Evolutionary conservation across 2,888 invertebrate species (phyloP).

Genomic region (Mimumesa dahlbomi): DNA sequence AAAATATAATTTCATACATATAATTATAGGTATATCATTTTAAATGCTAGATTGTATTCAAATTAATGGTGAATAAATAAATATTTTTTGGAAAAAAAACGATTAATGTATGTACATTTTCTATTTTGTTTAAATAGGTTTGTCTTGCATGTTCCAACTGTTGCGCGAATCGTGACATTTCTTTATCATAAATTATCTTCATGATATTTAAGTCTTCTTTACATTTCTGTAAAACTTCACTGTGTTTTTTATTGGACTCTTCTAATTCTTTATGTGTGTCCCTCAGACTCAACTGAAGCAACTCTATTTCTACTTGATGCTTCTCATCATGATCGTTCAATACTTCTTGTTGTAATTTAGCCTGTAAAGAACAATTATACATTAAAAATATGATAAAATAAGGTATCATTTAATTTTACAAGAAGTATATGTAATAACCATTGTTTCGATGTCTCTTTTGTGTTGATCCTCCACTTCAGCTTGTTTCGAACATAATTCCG

Average conservation of each 20-base stretch:
- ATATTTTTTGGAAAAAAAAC: no score
- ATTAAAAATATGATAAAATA: no score
- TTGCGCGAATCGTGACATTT: slow-evolving; percentile 60
- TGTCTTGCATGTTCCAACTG: slow-evolving; percentile 61
- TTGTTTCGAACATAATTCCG: slow-evolving; percentile 60
- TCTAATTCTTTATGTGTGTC: slow-evolving; percentile 62
- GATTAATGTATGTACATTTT: slow-evolving; percentile 62
- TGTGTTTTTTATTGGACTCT: slow-evolving; percentile 52
- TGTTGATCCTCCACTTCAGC: slow-evolving; percentile 64
- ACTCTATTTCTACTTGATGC: slow-evolving; percentile 59
- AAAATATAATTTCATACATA: no score
- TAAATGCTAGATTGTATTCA: no score
- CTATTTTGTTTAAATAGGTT: slow-evolving; percentile 65
- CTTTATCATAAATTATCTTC: slow-evolving; percentile 54
- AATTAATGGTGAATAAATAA: no score
- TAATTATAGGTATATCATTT: no score
- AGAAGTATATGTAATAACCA: no score
- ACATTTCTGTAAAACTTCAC: slow-evolving; percentile 48
- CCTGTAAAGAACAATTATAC: slow-evolving; percentile 52
- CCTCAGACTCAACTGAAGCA: slow-evolving; percentile 60
- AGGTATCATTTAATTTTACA: no score
- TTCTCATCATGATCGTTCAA: slow-evolving; percentile 64
- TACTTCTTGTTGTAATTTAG: slow-evolving; percentile 69
- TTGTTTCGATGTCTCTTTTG: slow-evolving; percentile 70
- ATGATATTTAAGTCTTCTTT: slow-evolving; percentile 59